Conservation (phyloP, 2,113 vertebrate species). For the Osmerus eperlanus region DNA sequence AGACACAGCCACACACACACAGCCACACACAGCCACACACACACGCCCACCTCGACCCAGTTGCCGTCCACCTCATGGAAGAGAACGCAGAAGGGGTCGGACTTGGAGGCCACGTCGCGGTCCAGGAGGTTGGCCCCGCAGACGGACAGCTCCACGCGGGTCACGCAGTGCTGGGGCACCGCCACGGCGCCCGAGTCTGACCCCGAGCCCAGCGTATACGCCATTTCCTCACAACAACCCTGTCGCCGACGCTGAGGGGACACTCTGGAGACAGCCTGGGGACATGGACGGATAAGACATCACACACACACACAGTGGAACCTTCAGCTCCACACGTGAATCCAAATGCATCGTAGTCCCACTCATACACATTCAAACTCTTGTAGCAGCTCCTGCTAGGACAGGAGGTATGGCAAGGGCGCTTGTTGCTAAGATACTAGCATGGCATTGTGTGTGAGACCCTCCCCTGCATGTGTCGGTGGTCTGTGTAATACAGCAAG, state of each 20-base stretch:
- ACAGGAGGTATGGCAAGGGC: conserved; percentile 37
- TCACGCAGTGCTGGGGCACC: conserved; percentile 84
- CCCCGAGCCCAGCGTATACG: conserved; percentile 72
- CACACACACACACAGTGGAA: conserved; percentile 9
- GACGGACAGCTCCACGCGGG: conserved; percentile 90
- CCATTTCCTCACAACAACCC: conserved; percentile 73
- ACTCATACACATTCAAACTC: conserved; percentile 3
- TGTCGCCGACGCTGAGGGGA: no score
- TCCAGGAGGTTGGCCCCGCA: conserved; percentile 88
- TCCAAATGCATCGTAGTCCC: neutral
- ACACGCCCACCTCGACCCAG: conserved; percentile 87
- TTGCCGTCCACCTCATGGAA: conserved; percentile 87
- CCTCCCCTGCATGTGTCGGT: conserved; percentile 43
- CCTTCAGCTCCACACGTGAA: neutral
- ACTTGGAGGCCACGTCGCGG: conserved; percentile 96
- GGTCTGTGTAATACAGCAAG: no score
- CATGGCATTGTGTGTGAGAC: conserved; percentile 54
- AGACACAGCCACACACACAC: conserved; percentile 11
- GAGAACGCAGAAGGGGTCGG: conserved; percentile 96
- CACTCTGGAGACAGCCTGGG: no score
- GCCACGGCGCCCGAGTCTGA: conserved; percentile 56
- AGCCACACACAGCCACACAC: conserved; percentile 4
- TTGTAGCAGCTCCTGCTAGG: conserved; percentile 9
- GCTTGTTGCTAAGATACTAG: conserved; percentile 77
- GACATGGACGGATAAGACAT: neutral